These are phyloP conservation scores for Salvelinus fontinalis DNA, from an alignment of 2,113 vertebrate genomes.

Conservation along the genomic window DNA sequence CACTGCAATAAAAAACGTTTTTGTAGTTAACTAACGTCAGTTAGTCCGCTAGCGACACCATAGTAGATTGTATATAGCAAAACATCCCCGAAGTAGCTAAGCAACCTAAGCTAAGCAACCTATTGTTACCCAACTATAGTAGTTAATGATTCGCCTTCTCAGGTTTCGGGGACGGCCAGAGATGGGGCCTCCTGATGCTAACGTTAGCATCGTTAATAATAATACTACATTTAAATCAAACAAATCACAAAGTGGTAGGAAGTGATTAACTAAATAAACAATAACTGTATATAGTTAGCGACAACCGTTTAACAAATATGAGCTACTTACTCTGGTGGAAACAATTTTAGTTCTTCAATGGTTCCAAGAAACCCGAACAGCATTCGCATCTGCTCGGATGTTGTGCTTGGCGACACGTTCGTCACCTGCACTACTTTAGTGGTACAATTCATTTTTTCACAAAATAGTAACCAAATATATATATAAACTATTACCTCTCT, in stretches of 20 bases:
- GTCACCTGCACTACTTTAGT: slow-evolving; percentile 96
- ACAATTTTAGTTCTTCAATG: slow-evolving; percentile 89
- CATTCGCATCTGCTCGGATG: slow-evolving; percentile 93
- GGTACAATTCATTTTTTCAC: slow-evolving; percentile 76
- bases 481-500: not conserved
- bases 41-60: no score
- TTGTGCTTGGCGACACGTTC: slow-evolving; percentile 91
- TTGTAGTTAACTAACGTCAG: no score
- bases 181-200: no score
- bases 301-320: not conserved
- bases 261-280: not conserved
- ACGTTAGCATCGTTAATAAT: no score
- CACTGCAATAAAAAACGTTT: slow-evolving; percentile 71
- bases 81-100: no score
- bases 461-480: not conserved
- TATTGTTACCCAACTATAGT: no score
- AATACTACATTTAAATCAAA: no score
- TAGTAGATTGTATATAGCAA: no score
- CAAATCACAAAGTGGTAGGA: no score
- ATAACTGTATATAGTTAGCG: not conserved
- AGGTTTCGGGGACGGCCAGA: no score
- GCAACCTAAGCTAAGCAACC: no score
- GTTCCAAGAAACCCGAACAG: slow-evolving; percentile 93
- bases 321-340: slow-evolving; percentile 88
- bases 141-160: no score